Percentiles rank a stretch among this genome's conserved stretches.
phyloP scores from a whole-genome alignment of 2,113 vertebrate species.

The Cricetomys ansorgei region DNA sequence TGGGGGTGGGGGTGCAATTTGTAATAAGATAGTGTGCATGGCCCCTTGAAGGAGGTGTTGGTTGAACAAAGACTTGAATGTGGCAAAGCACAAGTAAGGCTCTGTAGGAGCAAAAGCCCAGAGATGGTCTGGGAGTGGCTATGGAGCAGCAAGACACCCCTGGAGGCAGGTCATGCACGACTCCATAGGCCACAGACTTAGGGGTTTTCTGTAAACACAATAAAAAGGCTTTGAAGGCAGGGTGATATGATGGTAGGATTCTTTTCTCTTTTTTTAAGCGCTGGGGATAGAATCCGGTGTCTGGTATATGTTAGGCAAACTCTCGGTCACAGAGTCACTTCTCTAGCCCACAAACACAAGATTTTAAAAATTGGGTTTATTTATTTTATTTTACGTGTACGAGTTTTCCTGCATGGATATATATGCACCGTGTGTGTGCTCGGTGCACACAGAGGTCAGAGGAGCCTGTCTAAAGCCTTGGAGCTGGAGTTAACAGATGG shows the following conservation, averaged over 20 bases:
- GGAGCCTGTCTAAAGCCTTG: too few species aligned
- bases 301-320: background rate
- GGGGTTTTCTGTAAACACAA: background rate
- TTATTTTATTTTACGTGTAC: background rate
- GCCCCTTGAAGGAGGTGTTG: background rate
- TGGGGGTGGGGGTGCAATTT: background rate
- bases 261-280: too few species aligned
- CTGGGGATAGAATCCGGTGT: background rate
- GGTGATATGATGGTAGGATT: background rate
- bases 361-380: background rate
- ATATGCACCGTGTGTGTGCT: background rate
- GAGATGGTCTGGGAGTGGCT: background rate
- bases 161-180: background rate
- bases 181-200: background rate
- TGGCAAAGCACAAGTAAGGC: background rate
- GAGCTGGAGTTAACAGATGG: background rate
- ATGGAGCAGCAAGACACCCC: background rate
- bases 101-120: background rate
- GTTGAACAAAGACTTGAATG: constrained; percentile 4
- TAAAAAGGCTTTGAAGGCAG: background rate
- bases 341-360: background rate
- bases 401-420: background rate
- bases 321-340: background rate
- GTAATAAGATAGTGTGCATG: background rate
- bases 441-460: background rate